Evolutionary conservation across 2,113 vertebrate genomes (phyloP).

Genomic region (Scomber scombrus): DNA sequence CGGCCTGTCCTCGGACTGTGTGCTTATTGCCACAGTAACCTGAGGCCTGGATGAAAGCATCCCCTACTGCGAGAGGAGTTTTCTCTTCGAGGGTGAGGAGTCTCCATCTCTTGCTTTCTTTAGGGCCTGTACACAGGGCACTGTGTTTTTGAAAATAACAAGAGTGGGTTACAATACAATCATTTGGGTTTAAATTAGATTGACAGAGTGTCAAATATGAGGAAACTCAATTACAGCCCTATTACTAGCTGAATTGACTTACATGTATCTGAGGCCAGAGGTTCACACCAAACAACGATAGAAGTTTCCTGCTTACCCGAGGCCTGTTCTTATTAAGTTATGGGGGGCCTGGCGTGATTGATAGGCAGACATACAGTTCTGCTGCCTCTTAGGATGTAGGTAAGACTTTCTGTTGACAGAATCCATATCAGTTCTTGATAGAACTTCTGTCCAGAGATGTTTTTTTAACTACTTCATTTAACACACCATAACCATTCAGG

Average conservation of each 20-base stretch:
- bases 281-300: slow-evolving; percentile 72
- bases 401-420: slow-evolving; percentile 32
- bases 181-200: slow-evolving; percentile 78
- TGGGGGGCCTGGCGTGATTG: slow-evolving; percentile 55
- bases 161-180: slow-evolving; percentile 71
- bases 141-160: slow-evolving; percentile 75
- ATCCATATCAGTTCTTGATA: slow-evolving; percentile 22
- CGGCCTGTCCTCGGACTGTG: slow-evolving; percentile 36
- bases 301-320: slow-evolving; percentile 58
- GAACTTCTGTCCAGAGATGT: neutral
- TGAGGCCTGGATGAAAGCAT: slow-evolving; percentile 66
- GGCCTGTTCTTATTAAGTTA: slow-evolving; percentile 68
- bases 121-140: slow-evolving; percentile 46
- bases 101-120: slow-evolving; percentile 50
- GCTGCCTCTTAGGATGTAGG: slow-evolving; percentile 36
- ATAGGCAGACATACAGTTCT: slow-evolving; percentile 42
- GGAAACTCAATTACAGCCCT: slow-evolving; percentile 75
- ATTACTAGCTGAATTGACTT: slow-evolving; percentile 69
- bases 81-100: slow-evolving; percentile 52
- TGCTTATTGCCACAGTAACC: slow-evolving; percentile 79
- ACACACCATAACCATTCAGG: slow-evolving; percentile 20
- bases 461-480: slow-evolving; percentile 21
- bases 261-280: slow-evolving; percentile 62
- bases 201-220: slow-evolving; percentile 77
- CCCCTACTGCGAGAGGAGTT: slow-evolving; percentile 49